phyloP scores from a whole-genome alignment of 2,113 vertebrate genomes.

The Tragelaphus scriptus region DNA sequence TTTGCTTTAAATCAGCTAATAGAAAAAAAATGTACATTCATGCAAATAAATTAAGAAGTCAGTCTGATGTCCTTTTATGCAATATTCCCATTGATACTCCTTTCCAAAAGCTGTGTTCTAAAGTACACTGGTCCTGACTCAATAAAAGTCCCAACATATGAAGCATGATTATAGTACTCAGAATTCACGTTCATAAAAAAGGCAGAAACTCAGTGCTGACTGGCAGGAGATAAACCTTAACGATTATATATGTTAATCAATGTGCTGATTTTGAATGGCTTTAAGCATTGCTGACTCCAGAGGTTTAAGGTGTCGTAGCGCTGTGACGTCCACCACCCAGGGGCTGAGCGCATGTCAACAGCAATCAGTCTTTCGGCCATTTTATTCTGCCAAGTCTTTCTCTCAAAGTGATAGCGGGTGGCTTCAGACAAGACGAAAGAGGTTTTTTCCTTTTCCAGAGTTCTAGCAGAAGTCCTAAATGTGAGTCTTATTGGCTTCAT shows the following conservation, averaged over 20 bases:
- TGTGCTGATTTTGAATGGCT: background rate
- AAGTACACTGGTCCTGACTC: background rate
- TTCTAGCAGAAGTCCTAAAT: background rate
- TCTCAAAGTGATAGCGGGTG: background rate
- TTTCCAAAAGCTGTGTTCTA: background rate
- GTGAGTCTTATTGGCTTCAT: background rate
- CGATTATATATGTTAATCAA: background rate
- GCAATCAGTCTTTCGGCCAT: background rate
- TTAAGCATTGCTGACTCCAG: background rate
- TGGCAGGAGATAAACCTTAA: background rate
- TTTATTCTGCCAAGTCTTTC: background rate
- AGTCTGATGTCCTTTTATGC: background rate
- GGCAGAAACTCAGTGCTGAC: background rate
- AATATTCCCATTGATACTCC: background rate
- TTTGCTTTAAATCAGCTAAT: constrained; percentile 25
- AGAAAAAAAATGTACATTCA: background rate
- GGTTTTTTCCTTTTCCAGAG: background rate
- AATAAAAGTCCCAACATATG: background rate
- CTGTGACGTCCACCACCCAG: background rate
- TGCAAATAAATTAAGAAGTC: background rate
- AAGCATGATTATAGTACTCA: background rate
- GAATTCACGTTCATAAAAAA: background rate
- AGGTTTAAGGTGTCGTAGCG: background rate
- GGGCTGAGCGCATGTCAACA: background rate
- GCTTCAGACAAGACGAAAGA: background rate